Evolutionary conservation across 2,888 invertebrate species (phyloP).

Genomic region (Eretmocerus hayati): DNA sequence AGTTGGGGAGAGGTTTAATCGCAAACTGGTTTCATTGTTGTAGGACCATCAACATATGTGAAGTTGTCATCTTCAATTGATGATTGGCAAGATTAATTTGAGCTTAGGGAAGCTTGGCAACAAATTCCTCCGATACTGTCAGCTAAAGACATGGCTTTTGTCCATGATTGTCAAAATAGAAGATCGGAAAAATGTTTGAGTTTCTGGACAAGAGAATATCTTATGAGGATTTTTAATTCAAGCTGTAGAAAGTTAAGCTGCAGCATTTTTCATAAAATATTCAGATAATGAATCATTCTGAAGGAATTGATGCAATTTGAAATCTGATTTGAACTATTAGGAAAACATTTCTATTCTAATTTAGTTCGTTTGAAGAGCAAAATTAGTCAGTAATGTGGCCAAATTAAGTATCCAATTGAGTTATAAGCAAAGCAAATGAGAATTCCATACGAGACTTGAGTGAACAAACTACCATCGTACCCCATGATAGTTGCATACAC

Average conservation of each 20-base stretch:
- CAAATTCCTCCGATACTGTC: too few species aligned
- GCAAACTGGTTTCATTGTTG: neutral
- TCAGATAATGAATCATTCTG: conserved; percentile 59
- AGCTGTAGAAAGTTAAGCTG: conserved; percentile 94
- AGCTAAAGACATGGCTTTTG: conserved; percentile 98
- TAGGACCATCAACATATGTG: neutral
- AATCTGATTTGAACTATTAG: neutral
- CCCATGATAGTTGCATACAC: conserved; percentile 50
- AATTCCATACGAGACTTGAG: conserved; percentile 52
- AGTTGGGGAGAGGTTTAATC: neutral
- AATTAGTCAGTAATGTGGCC: conserved; percentile 84
- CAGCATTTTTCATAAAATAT: conserved; percentile 96
- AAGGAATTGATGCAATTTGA: neutral
- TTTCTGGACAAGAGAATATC: conserved; percentile 97
- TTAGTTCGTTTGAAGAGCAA: conserved; percentile 44
- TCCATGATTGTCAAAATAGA: conserved; percentile 99
- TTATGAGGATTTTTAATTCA: conserved; percentile 96
- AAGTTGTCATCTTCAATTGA: neutral
- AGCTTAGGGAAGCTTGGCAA: too few species aligned
- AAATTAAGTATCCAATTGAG: conserved; percentile 76
- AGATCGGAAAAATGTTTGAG: conserved; percentile 99
- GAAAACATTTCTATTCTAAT: conserved; percentile 26
- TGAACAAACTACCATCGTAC: conserved; percentile 55
- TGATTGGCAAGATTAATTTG: too few species aligned
- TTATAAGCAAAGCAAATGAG: conserved; percentile 41